Conservation (phyloP, 2,888 invertebrate genomes). For the Drosophila tripunctata region DNA sequence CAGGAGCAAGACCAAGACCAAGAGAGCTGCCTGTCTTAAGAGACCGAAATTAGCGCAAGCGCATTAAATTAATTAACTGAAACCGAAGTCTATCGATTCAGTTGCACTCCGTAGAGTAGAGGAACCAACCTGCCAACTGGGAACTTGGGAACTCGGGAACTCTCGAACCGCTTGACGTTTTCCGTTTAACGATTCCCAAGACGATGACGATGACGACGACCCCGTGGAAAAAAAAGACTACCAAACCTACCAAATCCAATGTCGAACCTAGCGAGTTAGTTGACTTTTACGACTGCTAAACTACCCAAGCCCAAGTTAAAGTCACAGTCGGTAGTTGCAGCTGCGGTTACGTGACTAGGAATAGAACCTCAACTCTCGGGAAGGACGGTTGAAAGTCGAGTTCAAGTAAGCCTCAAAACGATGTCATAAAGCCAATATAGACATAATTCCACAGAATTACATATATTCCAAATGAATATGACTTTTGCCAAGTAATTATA, state of each 20-base stretch:
- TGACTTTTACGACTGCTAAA: slow-evolving; percentile 51
- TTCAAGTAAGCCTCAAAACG: slow-evolving; percentile 1
- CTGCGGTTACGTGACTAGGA: slow-evolving; percentile 55
- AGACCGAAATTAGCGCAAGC: slow-evolving; percentile 62
- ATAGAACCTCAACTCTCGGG: slow-evolving; percentile 15
- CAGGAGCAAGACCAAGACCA: too few species aligned
- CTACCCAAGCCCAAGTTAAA: slow-evolving; percentile 19
- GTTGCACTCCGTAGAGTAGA: slow-evolving; percentile 1
- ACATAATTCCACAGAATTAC: slow-evolving; percentile 12
- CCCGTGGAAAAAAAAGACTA: slow-evolving; percentile 22
- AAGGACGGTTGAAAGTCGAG: slow-evolving; percentile 5
- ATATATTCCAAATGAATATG: neutral
- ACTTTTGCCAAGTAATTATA: neutral
- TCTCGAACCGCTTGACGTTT: slow-evolving; percentile 35
- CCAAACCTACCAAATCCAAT: slow-evolving; percentile 24
- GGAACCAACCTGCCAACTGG: slow-evolving; percentile 28
- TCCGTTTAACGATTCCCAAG: slow-evolving; percentile 32
- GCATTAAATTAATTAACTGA: slow-evolving; percentile 80
- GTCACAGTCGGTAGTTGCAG: slow-evolving; percentile 44
- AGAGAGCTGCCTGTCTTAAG: slow-evolving; percentile 63
- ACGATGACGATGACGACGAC: slow-evolving; percentile 5
- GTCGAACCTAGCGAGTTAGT: slow-evolving; percentile 23
- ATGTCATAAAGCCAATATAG: slow-evolving; percentile 16
- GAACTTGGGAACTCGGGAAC: neutral
- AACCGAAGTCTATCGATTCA: slow-evolving; percentile 73